A percentile compares a stretch with the other conserved stretches of the same genome.
These are phyloP conservation scores for Ecliptopera silaceata DNA, from an alignment of 2,888 invertebrate species.

Conservation along the genomic window DNA sequence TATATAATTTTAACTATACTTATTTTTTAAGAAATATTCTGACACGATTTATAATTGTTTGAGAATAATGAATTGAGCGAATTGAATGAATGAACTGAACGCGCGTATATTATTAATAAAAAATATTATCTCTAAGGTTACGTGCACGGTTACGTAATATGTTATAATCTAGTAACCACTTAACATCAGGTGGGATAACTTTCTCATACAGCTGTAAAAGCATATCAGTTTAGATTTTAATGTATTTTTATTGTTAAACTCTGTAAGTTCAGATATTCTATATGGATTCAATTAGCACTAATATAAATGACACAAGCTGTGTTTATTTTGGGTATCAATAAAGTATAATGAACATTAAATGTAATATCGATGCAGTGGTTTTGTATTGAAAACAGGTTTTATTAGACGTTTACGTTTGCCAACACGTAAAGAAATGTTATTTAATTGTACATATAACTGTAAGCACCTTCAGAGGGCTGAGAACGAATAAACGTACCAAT, in stretches of 20 bases:
- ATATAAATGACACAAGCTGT: slow-evolving; percentile 35
- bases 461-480: not conserved
- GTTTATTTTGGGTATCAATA: slow-evolving; percentile 37
- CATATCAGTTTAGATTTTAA: not conserved
- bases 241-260: not conserved
- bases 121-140: too few relatives aligned
- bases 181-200: too few relatives aligned
- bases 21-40: too few relatives aligned
- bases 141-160: too few relatives aligned
- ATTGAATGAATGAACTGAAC: too few relatives aligned
- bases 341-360: slow-evolving; percentile 33
- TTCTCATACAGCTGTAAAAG: too few relatives aligned
- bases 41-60: too few relatives aligned
- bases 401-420: slow-evolving; percentile 4
- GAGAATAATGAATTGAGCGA: too few relatives aligned
- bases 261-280: not conserved
- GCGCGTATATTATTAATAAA: too few relatives aligned
- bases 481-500: too few relatives aligned
- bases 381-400: slow-evolving; percentile 17
- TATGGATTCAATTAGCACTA: slow-evolving; percentile 40
- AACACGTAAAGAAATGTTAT: not conserved
- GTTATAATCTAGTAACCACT: too few relatives aligned
- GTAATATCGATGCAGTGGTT: slow-evolving; percentile 16
- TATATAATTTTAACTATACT: too few relatives aligned
- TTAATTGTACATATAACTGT: not conserved